Evolutionary conservation across 2,888 invertebrate genomes (phyloP), one percentile per base, ranked within the genome.

Genomic region (Ferdinandea cuprea): DNA sequence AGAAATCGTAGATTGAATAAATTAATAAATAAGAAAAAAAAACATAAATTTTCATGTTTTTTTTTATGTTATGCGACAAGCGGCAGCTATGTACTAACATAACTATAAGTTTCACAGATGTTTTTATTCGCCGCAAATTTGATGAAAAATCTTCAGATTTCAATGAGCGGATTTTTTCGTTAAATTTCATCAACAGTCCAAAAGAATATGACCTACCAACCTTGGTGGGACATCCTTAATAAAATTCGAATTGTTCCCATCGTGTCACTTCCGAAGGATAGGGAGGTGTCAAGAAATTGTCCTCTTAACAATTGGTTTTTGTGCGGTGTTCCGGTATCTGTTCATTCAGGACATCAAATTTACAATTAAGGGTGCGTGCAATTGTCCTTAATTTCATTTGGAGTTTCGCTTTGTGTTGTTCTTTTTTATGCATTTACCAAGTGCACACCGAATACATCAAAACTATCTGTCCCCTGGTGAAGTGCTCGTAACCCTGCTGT

Each of bases 301-400:
- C 72, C 72, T 52, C 54, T 63, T 28, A 35, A 52, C 17, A 40
- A 25, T 35, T 35, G 25, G 17, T n/a, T 15, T 63, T 48, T 65
- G 66, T 30, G 21, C 56, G 42, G 15, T 68, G 44, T 56, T 46
- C 54, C 66, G 32, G 19, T 58, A 25, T 48, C 48, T 71, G 4
- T 46, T 32, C 54, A 35, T 9, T 25, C 17, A 11, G 9, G 21
- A 32, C 21, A 52, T 56, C 11, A 42, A 13, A 30, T 32, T 17
- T 19, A 21, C 17, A 32, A 30, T 48, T 48, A 72, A 52, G 59
- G 59, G 71, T 61, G 52, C 54, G n/a, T 48, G 28, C 63, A 46
- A 66, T 66, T 66, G 66, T 74, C 50, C 56, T 74, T 59, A 50
- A 58, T 58, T 66, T 66, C 46, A 58, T 48, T 73, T 63, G 15